phyloP scores from a whole-genome alignment of 2,113 vertebrate species.

The Tringa solitaria region DNA sequence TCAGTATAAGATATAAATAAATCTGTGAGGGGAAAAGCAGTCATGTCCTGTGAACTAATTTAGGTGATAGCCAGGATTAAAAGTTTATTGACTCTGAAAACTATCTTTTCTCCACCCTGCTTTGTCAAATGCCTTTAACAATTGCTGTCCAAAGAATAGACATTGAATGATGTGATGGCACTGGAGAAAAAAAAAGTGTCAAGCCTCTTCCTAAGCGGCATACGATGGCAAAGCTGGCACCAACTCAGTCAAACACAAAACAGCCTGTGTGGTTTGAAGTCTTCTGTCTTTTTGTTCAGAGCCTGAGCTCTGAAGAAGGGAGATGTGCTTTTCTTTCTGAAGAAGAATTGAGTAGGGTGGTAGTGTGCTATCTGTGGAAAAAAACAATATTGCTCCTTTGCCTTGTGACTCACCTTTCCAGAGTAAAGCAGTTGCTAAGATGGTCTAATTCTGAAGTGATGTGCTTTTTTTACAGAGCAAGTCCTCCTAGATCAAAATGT shows the following conservation, averaged over 20 bases:
- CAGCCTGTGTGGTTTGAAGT: not conserved
- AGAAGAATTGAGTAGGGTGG: not conserved
- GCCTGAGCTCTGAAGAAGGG: not conserved
- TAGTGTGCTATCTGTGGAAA: not conserved
- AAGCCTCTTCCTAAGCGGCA: not conserved
- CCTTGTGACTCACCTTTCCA: not conserved
- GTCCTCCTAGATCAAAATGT: conserved; percentile 87
- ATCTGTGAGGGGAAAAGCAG: not conserved
- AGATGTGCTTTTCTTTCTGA: not conserved
- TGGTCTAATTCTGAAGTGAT: conserved; percentile 49
- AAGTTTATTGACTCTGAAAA: not conserved
- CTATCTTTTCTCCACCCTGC: not conserved
- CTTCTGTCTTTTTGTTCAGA: not conserved
- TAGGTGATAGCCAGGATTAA: not conserved
- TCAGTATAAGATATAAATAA: not conserved
- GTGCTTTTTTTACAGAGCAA: conserved; percentile 84
- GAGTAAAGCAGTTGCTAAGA: not conserved
- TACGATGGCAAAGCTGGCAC: not conserved
- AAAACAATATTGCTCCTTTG: not conserved
- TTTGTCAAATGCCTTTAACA: not conserved
- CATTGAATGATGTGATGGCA: not conserved
- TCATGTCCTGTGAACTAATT: accelerated
- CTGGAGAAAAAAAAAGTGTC: not conserved
- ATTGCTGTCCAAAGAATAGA: not conserved
- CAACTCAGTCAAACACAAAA: not conserved